phyloP scores from a whole-genome alignment of 2,113 vertebrate genomes.

The Leuciscus idus region DNA sequence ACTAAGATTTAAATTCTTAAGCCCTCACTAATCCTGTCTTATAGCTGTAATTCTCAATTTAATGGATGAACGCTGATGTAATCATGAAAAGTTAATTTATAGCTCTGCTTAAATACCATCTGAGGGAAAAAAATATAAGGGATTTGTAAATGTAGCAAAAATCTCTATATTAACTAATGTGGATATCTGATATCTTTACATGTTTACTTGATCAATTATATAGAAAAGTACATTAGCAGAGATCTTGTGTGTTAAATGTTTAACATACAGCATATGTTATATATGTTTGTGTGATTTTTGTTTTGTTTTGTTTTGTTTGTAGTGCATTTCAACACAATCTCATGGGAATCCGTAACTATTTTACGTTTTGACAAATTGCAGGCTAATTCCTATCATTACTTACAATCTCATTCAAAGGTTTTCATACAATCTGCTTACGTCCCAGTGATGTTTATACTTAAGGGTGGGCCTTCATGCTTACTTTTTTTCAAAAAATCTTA shows the following conservation, averaged over 20 bases:
- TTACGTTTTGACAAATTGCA: no score
- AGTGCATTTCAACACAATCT: no score
- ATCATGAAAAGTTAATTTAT: conserved; percentile 31
- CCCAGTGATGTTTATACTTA: no score
- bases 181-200: neutral
- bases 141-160: neutral
- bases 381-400: no score
- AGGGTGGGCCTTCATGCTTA: no score
- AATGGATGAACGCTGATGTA: conserved; percentile 30
- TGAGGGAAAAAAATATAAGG: neutral
- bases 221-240: neutral
- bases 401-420: no score
- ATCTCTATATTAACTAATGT: neutral
- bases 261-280: no score
- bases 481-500: no score
- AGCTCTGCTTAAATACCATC: conserved; percentile 1
- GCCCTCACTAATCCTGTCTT: conserved; percentile 19
- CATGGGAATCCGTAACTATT: no score
- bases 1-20: conserved; percentile 41
- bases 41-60: conserved; percentile 40
- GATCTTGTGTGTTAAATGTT: neutral
- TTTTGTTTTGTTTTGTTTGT: neutral
- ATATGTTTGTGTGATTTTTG: neutral
- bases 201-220: conserved; percentile 5
- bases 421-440: no score